phyloP scores from a whole-genome alignment of 1,140 invertebrate species.

The Pseudomyrmex flavicornis region DNA sequence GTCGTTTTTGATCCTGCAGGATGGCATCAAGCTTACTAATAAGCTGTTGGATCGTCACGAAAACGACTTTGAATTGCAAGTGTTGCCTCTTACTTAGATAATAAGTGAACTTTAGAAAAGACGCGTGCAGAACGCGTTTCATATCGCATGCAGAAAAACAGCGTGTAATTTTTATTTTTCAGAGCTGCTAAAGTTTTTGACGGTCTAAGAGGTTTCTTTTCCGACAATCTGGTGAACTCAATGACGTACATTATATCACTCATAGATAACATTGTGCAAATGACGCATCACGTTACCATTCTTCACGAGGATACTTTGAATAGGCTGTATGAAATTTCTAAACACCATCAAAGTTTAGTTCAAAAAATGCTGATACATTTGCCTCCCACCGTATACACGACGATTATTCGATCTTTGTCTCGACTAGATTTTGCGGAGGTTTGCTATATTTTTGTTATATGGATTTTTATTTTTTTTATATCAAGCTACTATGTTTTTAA shows the following conservation, averaged over 20 bases:
- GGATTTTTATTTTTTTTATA: too few species aligned
- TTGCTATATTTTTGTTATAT: neutral
- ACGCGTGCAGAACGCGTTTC: too few species aligned
- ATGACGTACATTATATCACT: slow-evolving; percentile 75
- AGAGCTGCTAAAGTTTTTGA: slow-evolving; percentile 75
- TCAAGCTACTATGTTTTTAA: too few species aligned
- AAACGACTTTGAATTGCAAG: slow-evolving; percentile 50
- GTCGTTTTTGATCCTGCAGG: slow-evolving; percentile 70
- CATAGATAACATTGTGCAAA: slow-evolving; percentile 73
- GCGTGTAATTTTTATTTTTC: slow-evolving; percentile 1
- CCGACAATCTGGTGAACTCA: slow-evolving; percentile 72
- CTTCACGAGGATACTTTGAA: slow-evolving; percentile 73
- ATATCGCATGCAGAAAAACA: neutral
- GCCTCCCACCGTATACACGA: slow-evolving; percentile 74
- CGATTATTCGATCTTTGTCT: slow-evolving; percentile 74
- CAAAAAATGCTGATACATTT: slow-evolving; percentile 74
- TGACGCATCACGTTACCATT: slow-evolving; percentile 77
- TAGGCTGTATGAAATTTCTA: slow-evolving; percentile 73
- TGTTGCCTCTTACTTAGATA: neutral
- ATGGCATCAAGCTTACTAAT: slow-evolving; percentile 75
- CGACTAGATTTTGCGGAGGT: slow-evolving; percentile 76
- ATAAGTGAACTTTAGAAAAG: too few species aligned
- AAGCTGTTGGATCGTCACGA: slow-evolving; percentile 71
- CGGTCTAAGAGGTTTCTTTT: slow-evolving; percentile 72
- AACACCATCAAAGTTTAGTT: slow-evolving; percentile 73